Percentiles rank a stretch among this genome's conserved stretches.
These are phyloP conservation scores for Galbula dea DNA, from an alignment of 2,113 vertebrate species.

Conservation along the genomic window DNA sequence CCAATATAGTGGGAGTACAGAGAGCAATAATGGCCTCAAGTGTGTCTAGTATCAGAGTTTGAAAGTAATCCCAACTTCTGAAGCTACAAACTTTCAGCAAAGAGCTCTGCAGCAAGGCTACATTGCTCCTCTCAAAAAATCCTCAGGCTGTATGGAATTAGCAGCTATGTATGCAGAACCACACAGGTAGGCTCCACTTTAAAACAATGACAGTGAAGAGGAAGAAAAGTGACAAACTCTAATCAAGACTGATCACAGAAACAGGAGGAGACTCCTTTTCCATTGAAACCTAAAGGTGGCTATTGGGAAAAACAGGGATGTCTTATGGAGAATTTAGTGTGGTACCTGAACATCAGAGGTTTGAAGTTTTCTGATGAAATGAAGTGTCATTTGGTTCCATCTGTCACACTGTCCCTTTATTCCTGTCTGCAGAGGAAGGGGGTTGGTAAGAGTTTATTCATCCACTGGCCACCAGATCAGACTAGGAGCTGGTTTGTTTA, in stretches of 20 bases:
- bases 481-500: not conserved
- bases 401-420: slow-evolving; percentile 33
- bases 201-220: not conserved
- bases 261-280: not conserved
- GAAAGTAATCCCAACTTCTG: not conserved
- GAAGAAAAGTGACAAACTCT: not conserved
- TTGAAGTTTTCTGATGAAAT: slow-evolving; percentile 55
- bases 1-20: not conserved
- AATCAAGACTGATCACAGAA: not conserved
- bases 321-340: not conserved
- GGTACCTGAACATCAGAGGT: slow-evolving; percentile 9
- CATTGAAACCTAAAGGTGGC: not conserved
- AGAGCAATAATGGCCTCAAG: fast-evolving
- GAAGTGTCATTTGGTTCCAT: slow-evolving; percentile 24
- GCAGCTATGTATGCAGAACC: not conserved
- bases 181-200: not conserved
- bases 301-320: not conserved
- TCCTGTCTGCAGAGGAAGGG: not conserved
- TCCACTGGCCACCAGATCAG: slow-evolving; percentile 27
- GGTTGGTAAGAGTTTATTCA: not conserved
- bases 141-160: not conserved
- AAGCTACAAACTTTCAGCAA: not conserved
- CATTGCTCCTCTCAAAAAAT: not conserved
- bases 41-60: not conserved
- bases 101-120: not conserved